Base-by-base conservation (phyloP, 2,888 invertebrate genomes). In the Syrphus vitripennis region DNA sequence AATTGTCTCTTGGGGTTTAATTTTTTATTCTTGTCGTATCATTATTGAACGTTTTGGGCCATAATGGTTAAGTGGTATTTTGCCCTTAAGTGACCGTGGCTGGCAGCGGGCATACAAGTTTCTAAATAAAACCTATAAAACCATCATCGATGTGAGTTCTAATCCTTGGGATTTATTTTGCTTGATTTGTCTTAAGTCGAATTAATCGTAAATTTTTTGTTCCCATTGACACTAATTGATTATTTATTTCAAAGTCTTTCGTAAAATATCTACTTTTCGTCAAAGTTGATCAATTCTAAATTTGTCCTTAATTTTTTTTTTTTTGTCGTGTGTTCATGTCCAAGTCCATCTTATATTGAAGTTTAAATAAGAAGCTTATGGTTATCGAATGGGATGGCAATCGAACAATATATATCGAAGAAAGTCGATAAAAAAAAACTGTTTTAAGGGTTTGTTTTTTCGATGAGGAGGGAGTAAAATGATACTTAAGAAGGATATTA, bases 191-290 rank as follows among this genome's bases (percentile, higher is more conserved):
- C 50, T 40, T 24, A 31, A 42, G 70, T 63, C 31, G 21, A 71
- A 19, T 37, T 57, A 40, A 70, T 76, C 76, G 81, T 84, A 84
- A 84, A 81, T 81, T 61, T 70, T 61, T 16, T n/a, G n/a, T n/a
- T n/a, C n/a, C n/a, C 61, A 76, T 76, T 84, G 81, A 84, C 84
- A 77, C 61, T 84, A 84, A 84, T 84, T 84, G 81, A 53, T 72
- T 67, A 76, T 84, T 57, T 14, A 21, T 29, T 59, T 50, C 19
- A 75, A 83, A 83, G 70, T 65, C 55, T 72, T 2, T 24, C 24
- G 21, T 69, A 70, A 69, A 83, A 78, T n/a, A n/a, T 71, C 21
- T 10, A 21, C 83, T 59, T 63, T 77, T 77, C 59, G 67, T 45
- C 29, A 72, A 26, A 42, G 67, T 26, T 71, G 71, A 80, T 61